Evolutionary conservation across 2,113 vertebrate genomes (phyloP).

Genomic region (Nyctereutes procyonoides): DNA sequence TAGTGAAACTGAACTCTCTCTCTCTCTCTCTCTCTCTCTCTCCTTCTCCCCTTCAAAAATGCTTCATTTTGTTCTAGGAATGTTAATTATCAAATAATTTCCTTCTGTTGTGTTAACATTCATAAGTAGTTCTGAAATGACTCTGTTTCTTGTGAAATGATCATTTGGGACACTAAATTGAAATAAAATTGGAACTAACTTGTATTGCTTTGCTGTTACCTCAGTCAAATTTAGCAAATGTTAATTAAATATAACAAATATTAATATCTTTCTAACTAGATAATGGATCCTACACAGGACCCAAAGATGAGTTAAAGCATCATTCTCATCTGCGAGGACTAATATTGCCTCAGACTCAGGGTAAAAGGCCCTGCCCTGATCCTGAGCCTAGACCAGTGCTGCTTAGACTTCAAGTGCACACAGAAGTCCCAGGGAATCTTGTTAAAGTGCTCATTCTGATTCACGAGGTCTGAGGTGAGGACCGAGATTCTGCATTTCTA

Average conservation of each 20-base stretch:
- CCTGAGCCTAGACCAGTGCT: neutral
- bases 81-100: neutral
- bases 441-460: neutral
- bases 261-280: neutral
- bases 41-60: neutral
- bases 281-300: neutral
- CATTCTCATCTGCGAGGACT: neutral
- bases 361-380: neutral
- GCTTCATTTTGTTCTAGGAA: neutral
- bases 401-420: neutral
- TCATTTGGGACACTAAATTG: neutral
- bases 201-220: neutral
- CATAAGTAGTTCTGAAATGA: neutral
- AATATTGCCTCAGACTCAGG: neutral
- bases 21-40: neutral
- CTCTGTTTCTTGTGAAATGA: neutral
- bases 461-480: neutral
- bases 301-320: neutral
- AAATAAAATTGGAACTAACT: constrained; percentile 6
- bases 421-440: neutral
- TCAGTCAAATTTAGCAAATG: constrained; percentile 10
- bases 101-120: neutral
- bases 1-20: neutral
- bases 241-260: neutral
- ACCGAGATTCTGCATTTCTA: neutral